Base-by-base conservation (phyloP, 2,797 vertebrate genomes). In the Macrochelys suwanniensis region DNA sequence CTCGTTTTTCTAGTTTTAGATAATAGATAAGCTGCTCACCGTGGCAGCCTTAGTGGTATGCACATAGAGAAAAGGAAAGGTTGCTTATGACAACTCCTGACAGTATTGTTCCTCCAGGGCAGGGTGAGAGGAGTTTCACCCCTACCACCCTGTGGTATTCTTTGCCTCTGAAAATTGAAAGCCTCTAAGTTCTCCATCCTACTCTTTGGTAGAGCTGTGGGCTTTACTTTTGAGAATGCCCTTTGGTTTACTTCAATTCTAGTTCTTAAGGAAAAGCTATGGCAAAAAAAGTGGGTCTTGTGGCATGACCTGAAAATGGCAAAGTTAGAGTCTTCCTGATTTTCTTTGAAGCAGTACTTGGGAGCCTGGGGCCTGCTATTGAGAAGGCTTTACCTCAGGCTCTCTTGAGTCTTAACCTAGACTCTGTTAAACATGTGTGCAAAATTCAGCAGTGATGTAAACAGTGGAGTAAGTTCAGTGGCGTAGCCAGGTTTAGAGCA, bases 161-260 rank as follows among this genome's bases (percentile, higher is more conserved):
- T 89, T 86, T 71, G 33, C 71, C 57, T 93, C n/a, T 87, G 3
- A 77, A 47, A 89, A 80, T 1, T 6, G 31, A 49, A 82, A 68
- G 19, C 65, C 19, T 37, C 65, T 37, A 68, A 77, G 10, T 45
- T 89, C 86, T 37, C 79, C 31, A 33, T 28, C n/a, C 71, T 53
- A 83, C 50, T 76, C 45, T 5, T 25, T 7, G 2, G 0, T 11
- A 7, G 11, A 37, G 0, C 0, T 84, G n/a, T 12, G 11, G 31
- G 5, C 2, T 89, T 90, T 87, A 88, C 50, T 53, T 57, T 26
- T 0, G 0, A 33, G 10, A 68, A 85, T 94, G 89, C 37, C 51
- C 45, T 16, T 81, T 57, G 86, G 31, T 85, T 12, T 50, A 1
- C 26, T 78, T 76, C 83, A 53, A 77, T 25, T 59, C 80, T 6